Percentiles rank a stretch among this genome's conserved stretches.
These are phyloP conservation scores for Aphelocoma californica DNA, from an alignment of 2,797 vertebrate genomes.

Conservation along the genomic window DNA sequence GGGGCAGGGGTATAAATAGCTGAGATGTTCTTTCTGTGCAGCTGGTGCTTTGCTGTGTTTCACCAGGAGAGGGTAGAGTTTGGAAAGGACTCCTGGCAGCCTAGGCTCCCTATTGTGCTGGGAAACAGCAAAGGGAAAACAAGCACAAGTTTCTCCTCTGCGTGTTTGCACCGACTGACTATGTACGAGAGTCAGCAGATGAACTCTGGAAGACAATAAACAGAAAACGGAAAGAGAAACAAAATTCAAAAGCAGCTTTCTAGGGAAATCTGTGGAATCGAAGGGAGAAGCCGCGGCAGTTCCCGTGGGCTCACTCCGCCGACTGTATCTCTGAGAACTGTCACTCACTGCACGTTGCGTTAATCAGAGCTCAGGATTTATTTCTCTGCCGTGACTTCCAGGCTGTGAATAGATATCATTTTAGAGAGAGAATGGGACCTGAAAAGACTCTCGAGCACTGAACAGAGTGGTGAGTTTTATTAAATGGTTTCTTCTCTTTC, in stretches of 20 bases:
- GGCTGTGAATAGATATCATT: background rate
- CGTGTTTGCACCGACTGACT: conserved; percentile 16
- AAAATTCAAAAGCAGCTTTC: conserved; percentile 24
- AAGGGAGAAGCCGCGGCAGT: conserved; percentile 2
- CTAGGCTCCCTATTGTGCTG: conserved; percentile 74
- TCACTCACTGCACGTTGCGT: conserved; percentile 43
- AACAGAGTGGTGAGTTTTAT: conserved; percentile 71
- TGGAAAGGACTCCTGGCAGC: conserved; percentile 69
- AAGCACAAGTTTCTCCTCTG: conserved; percentile 74
- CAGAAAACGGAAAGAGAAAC: conserved; percentile 11
- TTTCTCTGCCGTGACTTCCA: conserved; percentile 20
- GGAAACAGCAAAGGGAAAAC: conserved; percentile 62
- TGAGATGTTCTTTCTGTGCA: background rate
- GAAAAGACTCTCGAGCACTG: conserved; percentile 45
- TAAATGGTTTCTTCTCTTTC: conserved; percentile 48
- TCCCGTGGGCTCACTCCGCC: conserved; percentile 2
- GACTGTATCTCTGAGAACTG: conserved; percentile 30
- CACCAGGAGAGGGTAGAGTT: conserved; percentile 79
- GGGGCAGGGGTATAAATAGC: background rate
- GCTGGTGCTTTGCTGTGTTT: conserved; percentile 67
- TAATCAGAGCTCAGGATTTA: conserved; percentile 33
- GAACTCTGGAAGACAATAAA: conserved; percentile 46
- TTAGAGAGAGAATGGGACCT: conserved; percentile 32
- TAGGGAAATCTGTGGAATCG: conserved; percentile 27
- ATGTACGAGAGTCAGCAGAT: conserved; percentile 20